Evolutionary conservation across 2,113 vertebrate species (phyloP), one percentile per base, ranked within the genome.

Genomic region (Vidua macroura): DNA sequence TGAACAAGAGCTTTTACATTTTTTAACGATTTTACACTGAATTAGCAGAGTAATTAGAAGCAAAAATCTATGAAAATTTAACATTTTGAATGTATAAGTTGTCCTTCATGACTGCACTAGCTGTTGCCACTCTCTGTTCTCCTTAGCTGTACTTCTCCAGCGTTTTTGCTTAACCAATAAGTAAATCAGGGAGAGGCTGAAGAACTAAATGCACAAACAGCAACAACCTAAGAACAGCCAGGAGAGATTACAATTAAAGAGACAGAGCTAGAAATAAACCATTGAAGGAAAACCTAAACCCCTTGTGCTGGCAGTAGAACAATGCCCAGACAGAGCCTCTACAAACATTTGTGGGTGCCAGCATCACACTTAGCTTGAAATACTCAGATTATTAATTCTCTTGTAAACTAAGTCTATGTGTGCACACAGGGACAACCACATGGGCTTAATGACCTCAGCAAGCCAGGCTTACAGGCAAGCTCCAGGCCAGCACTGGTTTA

Each of bases 1-100:
- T 22, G 11, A 83, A 41, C 0, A 1, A 46, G 18, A 39, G 24
- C 2, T 31, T 58, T 31, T 2, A 44, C 83, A 30, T 41, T 41
- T 41, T 41, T 41, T 1, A 66, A 35, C 27, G 76, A 51, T 23
- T 76, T 69, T 33, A 35, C 23, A 62, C 51, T 63, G 49, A 79
- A 72, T 58, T 31, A 74, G 15, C 15, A 83, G 6, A 78, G 51
- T 15, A 66, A 74, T 55, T 33, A 28, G 39, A 88, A 92, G 41
- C 3, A 53, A 74, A 74, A 70, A 43, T 19, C 18, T 33, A 16
- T 8, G 3, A 60, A 88, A 79, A 62, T 4, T 1, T 49, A 74
- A 16, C 14, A 23, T 18, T 63, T 22, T 46, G 33, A 31, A 25
- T 68, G 56, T 44, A 48, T 7, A 58, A 68, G 24, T 7, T 3